A percentile compares a stretch with the other conserved stretches of the same genome.
phyloP scores from a whole-genome alignment of 1,140 invertebrate genomes.

The Apis florea region DNA sequence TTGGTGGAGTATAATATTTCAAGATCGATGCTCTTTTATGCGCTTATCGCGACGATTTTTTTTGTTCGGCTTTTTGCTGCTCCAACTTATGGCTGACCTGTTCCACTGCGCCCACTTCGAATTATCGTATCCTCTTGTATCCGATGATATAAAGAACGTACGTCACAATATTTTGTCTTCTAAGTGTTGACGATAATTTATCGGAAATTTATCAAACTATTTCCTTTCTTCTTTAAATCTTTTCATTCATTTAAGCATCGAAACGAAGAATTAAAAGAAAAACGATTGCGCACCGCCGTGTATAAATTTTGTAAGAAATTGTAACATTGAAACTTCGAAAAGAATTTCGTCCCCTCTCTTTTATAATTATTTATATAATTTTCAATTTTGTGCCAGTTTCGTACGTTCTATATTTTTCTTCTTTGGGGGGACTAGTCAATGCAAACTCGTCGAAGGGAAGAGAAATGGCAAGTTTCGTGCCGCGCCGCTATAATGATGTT shows the following conservation, averaged over 20 bases:
- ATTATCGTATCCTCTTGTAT: neutral
- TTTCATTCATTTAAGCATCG: too few species aligned
- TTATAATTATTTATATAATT: too few species aligned
- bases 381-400: too few species aligned
- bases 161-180: neutral
- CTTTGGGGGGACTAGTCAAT: neutral
- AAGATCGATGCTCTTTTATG: neutral
- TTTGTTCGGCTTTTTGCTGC: neutral
- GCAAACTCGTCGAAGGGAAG: neutral
- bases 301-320: too few species aligned
- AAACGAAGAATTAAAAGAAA: too few species aligned
- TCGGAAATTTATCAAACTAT: neutral
- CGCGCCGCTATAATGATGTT: slow-evolving; percentile 16
- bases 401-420: too few species aligned
- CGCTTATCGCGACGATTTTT: neutral
- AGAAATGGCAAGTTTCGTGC: slow-evolving; percentile 9
- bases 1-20: neutral
- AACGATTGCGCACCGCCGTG: too few species aligned
- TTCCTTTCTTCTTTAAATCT: too few species aligned
- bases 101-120: neutral
- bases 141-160: neutral
- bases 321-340: too few species aligned
- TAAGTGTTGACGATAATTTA: neutral
- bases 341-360: too few species aligned
- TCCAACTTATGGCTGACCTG: neutral